Evolutionary conservation across 2,797 vertebrate species (phyloP), one percentile per base, ranked within the genome.

Genomic region (Danio kyathit): DNA sequence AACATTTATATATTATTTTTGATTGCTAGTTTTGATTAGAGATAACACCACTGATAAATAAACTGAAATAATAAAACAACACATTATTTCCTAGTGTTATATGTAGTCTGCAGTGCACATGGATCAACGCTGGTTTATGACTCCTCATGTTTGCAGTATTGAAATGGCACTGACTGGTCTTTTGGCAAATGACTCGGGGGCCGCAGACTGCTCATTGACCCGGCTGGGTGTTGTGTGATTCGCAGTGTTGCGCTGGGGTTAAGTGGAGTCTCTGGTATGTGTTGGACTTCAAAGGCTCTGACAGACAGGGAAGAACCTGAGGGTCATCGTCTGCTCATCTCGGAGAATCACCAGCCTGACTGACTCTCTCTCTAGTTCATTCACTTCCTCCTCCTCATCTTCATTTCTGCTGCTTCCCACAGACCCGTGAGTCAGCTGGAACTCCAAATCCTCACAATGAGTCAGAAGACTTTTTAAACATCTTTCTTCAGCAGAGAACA

Each of bases 381-480:
- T 73, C 46, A 21, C 59, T 56, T 57, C 74, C 56, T 5, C 5
- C 74, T 7, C 29, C 74, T 75, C 59, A 71, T 16, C n/a, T 72
- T 76, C 5, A 16, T 61, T 76, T 57, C 51, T 64, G 29, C 29
- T 1, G 49, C 49, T 21, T 77, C 74, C 43, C 59, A 76, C 75
- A 46, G 57, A 82, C 10, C 43, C 43, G 77, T 83, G 83, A 84
- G 43, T 85, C 78, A 82, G 78, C 72, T 43, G 12, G 19, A 52
- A 78, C 61, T 70, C 19, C 7, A 79, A 72, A 79, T 67, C 52
- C 46, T 64, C 41, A 17, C 21, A 40, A 69, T 61, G 54, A 69
- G 74, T 82, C 57, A 57, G 52, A 76, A 56, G 59, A 60, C 60
- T 76, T 82, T 72, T 49, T 57, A 10, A 74, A 76, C 56, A 38